Base-by-base conservation (phyloP, 1,140 invertebrate genomes). In the Caenorhabditis tropicalis region DNA sequence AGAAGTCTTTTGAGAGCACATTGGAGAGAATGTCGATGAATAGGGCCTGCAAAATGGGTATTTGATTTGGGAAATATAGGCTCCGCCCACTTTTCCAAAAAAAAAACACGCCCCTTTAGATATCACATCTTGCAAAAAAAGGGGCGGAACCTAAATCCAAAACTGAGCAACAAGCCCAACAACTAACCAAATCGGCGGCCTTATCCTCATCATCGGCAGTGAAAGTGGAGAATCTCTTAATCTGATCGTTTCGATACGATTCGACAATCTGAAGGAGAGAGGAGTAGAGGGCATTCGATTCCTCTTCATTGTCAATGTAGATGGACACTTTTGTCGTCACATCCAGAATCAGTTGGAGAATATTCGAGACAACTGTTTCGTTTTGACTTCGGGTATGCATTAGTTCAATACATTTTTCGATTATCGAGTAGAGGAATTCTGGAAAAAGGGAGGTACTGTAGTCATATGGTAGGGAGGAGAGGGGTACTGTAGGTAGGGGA, bases 141-240 rank as follows among this genome's bases (percentile, higher is more conserved):
- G n/a, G n/a, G n/a, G n/a, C n/a, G n/a, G n/a, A n/a, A n/a, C n/a
- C n/a, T n/a, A n/a, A n/a, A n/a, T n/a, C n/a, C n/a, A n/a, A n/a
- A n/a, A n/a, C n/a, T n/a, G n/a, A n/a, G n/a, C n/a, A n/a, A n/a
- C n/a, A n/a, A n/a, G n/a, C n/a, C n/a, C n/a, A n/a, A n/a, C 48
- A 10, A 27, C 79, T 15, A 29, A 87, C 81, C 43, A 87, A 74
- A 79, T 87, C 86, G 6, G 19, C 10, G 4, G 86, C 79, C 49
- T 87, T 82, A 16, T 87, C 86, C 60, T 87, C 86, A 65, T 87
- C 86, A 27, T 86, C 83, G 21, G 48, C 81, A 6, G 36, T 49
- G 29, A 85, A 53, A 1, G 24, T 19, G 12, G 56, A 31, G 51
- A 81, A 87, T 43, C 70, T 46, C n/a, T 58, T 43, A 16, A 48